These are phyloP conservation scores for Oreohelix idahoensis DNA, from an alignment of 1,140 invertebrate species.

Conservation along the genomic window DNA sequence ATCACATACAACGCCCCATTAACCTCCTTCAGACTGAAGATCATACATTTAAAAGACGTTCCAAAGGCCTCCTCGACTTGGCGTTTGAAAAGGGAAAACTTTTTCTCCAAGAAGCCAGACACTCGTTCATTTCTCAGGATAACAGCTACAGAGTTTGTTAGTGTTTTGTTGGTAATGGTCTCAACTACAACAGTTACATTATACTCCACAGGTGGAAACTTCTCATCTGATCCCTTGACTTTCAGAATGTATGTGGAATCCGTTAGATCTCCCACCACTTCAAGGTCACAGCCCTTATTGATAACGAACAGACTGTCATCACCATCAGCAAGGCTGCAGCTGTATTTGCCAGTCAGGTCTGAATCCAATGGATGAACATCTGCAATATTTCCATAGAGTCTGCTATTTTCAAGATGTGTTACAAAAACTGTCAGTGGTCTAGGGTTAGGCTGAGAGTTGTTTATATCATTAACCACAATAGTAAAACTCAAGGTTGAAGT, in stretches of 20 bases:
- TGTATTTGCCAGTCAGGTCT: constrained; percentile 89
- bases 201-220: constrained; percentile 86
- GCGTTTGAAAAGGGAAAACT: constrained; percentile 83
- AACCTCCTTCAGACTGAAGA: constrained; percentile 44
- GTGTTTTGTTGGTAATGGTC: constrained; percentile 84
- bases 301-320: constrained; percentile 79
- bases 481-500: constrained; percentile 86
- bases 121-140: constrained; percentile 83
- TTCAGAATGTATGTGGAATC: constrained; percentile 78
- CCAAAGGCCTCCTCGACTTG: constrained; percentile 40
- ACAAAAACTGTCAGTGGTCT: constrained; percentile 87
- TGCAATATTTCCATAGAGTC: constrained; percentile 83
- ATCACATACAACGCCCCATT: constrained; percentile 40
- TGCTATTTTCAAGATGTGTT: constrained; percentile 75
- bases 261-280: constrained; percentile 69
- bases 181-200: constrained; percentile 87
- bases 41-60: constrained; percentile 22
- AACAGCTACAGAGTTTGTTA: constrained; percentile 87
- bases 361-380: constrained; percentile 92
- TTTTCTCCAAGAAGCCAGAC: constrained; percentile 81
- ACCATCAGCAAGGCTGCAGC: constrained; percentile 77
- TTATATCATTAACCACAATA: constrained; percentile 88
- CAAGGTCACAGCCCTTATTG: constrained; percentile 84
- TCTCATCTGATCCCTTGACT: constrained; percentile 90
- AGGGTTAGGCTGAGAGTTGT: constrained; percentile 90